These are phyloP conservation scores for Chlorodrepanis virens DNA, from an alignment of 2,113 vertebrate genomes.

Conservation along the genomic window DNA sequence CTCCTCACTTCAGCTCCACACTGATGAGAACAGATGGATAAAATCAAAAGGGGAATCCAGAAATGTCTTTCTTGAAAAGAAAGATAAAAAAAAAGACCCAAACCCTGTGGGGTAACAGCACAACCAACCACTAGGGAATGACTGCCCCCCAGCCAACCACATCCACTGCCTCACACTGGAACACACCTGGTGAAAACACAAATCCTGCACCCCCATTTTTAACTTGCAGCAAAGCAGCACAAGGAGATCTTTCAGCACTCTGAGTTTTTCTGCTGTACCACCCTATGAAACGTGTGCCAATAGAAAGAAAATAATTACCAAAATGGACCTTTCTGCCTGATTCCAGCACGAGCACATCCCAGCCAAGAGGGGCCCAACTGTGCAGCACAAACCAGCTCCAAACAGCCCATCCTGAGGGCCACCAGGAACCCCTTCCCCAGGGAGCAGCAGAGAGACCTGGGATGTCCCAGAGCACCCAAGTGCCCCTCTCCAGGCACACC, in stretches of 20 bases:
- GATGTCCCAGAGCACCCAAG: not conserved
- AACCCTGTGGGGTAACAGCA: not conserved
- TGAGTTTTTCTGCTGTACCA: not conserved
- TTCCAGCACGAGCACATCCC: not conserved
- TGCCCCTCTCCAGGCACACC: not conserved
- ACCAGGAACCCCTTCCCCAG: not conserved
- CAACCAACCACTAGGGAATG: not conserved
- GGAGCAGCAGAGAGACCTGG: accelerated
- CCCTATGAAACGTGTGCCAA: accelerated
- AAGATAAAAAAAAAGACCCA: accelerated
- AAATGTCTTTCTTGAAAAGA: not conserved
- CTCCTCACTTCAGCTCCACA: not conserved
- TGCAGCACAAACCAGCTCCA: not conserved
- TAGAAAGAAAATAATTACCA: not conserved
- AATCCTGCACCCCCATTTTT: not conserved
- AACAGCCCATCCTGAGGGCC: not conserved
- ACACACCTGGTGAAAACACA: not conserved
- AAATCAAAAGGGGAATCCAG: constrained; percentile 22
- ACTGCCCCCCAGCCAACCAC: not conserved
- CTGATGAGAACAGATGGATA: not conserved
- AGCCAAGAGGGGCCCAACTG: not conserved
- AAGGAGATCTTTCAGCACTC: not conserved
- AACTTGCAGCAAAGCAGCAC: not conserved
- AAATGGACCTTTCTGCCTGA: not conserved
- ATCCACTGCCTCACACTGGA: no score